Evolutionary conservation across 2,888 invertebrate genomes (phyloP).

Genomic region (Eledona agricola): DNA sequence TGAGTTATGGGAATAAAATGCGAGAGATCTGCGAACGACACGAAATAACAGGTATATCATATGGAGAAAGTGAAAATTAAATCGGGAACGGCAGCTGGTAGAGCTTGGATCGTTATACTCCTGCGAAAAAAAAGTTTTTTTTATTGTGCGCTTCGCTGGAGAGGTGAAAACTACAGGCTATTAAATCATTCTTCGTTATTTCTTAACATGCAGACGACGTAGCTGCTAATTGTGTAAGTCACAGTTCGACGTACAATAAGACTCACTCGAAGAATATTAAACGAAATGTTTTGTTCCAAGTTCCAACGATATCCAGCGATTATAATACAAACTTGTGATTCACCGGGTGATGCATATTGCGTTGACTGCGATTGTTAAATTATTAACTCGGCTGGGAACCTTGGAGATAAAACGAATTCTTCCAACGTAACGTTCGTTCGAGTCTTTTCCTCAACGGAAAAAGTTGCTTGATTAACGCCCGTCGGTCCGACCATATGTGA

Average conservation of each 20-base stretch:
- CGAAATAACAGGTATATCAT: not conserved
- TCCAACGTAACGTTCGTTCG: too few species aligned
- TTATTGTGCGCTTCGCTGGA: too few species aligned
- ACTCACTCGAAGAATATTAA: constrained; percentile 19
- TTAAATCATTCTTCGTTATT: too few species aligned
- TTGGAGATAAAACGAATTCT: too few species aligned
- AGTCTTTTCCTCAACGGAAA: too few species aligned
- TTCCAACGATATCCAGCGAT: not conserved
- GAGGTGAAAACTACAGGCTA: too few species aligned
- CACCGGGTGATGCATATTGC: constrained; percentile 5
- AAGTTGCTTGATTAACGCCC: too few species aligned
- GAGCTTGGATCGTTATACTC: too few species aligned
- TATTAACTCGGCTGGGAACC: too few species aligned
- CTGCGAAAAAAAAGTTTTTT: too few species aligned
- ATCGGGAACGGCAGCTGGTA: constrained; percentile 1
- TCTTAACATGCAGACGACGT: constrained; percentile 8
- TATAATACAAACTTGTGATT: constrained; percentile 1
- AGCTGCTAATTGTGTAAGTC: constrained; percentile 18
- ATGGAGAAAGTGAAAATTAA: constrained; percentile 8
- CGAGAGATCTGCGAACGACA: not conserved
- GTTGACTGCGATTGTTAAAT: too few species aligned
- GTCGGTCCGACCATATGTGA: too few species aligned
- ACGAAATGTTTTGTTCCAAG: constrained; percentile 1
- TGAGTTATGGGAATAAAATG: not conserved
- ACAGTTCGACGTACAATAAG: constrained; percentile 12